These are phyloP conservation scores for Icerya purchasi DNA, from an alignment of 2,888 invertebrate genomes.

Conservation along the genomic window DNA sequence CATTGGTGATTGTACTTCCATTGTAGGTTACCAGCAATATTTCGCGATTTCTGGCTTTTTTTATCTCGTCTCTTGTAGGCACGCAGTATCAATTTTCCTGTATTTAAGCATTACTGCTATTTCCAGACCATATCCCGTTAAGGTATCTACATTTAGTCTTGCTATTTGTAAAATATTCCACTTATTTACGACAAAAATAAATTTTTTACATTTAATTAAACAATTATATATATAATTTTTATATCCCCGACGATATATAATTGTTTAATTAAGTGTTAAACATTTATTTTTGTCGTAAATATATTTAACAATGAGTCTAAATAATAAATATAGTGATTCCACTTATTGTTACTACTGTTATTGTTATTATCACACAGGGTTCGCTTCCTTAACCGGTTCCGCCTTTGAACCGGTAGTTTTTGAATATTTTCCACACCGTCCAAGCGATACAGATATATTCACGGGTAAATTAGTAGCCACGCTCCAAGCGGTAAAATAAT, in stretches of 20 bases:
- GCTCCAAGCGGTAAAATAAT: too few relatives aligned
- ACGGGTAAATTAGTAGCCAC: too few relatives aligned
- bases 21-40: neutral
- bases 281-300: too few relatives aligned
- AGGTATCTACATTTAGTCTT: neutral
- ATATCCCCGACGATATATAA: too few relatives aligned
- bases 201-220: too few relatives aligned
- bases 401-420: neutral
- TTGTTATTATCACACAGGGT: neutral
- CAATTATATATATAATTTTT: too few relatives aligned
- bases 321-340: too few relatives aligned
- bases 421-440: neutral
- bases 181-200: too few relatives aligned
- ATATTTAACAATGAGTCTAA: too few relatives aligned
- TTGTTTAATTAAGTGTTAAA: too few relatives aligned
- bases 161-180: too few relatives aligned
- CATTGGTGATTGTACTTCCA: neutral
- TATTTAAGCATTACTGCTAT: neutral
- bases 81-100: too few relatives aligned
- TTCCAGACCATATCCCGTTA: neutral
- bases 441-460: neutral
- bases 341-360: neutral
- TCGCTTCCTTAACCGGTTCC: neutral
- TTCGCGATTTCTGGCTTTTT: neutral
- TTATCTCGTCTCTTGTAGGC: neutral